A percentile compares a stretch with the other conserved stretches of the same genome.
phyloP scores from a whole-genome alignment of 2,113 vertebrate species.

The Corythornis cristatus region DNA sequence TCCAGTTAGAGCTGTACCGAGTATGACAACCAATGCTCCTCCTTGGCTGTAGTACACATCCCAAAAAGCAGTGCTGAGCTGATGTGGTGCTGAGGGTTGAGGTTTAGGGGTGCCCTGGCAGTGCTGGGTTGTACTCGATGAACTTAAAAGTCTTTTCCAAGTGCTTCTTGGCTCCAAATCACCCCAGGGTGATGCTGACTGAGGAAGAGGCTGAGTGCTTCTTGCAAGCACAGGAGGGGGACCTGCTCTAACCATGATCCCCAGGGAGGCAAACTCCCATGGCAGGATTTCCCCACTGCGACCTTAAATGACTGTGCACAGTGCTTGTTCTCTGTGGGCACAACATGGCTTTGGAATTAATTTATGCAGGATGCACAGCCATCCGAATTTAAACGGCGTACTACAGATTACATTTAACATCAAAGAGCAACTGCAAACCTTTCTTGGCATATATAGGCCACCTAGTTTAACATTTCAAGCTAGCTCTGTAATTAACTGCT shows the following conservation, averaged over 20 bases:
- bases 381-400: neutral
- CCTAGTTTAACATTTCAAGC: conserved; percentile 24
- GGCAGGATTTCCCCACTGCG: neutral
- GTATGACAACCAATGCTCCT: neutral
- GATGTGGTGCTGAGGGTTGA: neutral
- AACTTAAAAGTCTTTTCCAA: neutral
- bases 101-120: neutral
- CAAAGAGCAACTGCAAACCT: conserved; percentile 9
- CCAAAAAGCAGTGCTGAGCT: neutral
- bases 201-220: neutral
- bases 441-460: conserved; percentile 65
- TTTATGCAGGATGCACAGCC: conserved; percentile 15
- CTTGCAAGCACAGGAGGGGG: fast-evolving
- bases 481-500: conserved; percentile 30
- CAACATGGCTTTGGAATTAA: neutral
- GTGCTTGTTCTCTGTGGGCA: neutral
- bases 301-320: neutral
- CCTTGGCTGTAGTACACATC: neutral
- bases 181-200: neutral
- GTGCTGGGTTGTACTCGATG: neutral
- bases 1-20: neutral
- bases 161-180: fast-evolving
- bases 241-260: neutral
- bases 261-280: neutral
- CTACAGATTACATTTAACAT: conserved; percentile 44